A percentile compares a stretch with the other conserved stretches of the same genome.
Evolutionary conservation across 2,797 vertebrate species (phyloP).

Genomic region (Lagorchestes hirsutus): DNA sequence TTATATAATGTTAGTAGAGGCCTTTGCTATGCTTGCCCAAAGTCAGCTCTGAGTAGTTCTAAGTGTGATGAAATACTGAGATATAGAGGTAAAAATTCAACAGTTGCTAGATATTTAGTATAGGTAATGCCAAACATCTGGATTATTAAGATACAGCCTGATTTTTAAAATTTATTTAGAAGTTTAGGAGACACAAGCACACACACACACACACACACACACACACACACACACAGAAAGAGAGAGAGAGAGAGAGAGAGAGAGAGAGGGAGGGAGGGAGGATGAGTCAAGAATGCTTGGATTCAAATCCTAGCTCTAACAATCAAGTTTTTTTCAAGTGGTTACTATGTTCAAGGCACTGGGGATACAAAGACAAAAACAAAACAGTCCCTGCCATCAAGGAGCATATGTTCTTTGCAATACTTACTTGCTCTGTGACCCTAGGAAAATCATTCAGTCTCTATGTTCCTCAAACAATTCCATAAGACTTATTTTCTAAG

Average conservation of each 20-base stretch:
- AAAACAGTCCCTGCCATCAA: not conserved
- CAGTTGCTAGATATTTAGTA: not conserved
- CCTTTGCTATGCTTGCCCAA: not conserved
- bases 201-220: too few species aligned
- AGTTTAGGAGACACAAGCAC: not conserved
- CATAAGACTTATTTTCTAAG: not conserved
- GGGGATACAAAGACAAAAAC: not conserved
- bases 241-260: too few species aligned
- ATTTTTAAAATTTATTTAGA: not conserved
- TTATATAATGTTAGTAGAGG: not conserved
- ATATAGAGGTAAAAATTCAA: not conserved
- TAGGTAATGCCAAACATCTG: not conserved
- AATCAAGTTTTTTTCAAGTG: not conserved
- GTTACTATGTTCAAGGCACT: not conserved
- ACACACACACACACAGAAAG: too few species aligned
- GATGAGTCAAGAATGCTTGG: not conserved
- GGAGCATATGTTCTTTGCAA: not conserved
- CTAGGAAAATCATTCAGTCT: not conserved
- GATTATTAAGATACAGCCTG: not conserved
- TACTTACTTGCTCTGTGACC: not conserved
- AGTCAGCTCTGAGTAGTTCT: not conserved
- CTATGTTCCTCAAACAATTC: not conserved
- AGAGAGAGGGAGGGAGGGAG: too few species aligned
- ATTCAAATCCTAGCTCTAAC: not conserved
- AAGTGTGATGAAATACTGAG: not conserved